Evolutionary conservation across 2,113 vertebrate species (phyloP), one percentile per base, ranked within the genome.

Genomic region (Monarcha castaneiventris): DNA sequence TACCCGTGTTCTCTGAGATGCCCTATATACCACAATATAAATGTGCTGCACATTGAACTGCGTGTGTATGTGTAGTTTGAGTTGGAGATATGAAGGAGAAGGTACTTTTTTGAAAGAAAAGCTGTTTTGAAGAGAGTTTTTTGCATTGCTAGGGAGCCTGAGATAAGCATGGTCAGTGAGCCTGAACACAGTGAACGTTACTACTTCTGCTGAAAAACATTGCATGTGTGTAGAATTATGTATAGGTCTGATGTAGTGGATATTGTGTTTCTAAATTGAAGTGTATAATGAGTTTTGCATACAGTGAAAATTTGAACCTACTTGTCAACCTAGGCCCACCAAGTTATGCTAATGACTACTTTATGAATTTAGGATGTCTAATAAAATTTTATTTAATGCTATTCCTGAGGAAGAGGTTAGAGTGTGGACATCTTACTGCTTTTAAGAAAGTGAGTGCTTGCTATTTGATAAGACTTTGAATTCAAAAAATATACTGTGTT

Each of bases 331-430:
- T 82, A 43, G 66, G 64, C n/a, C 55, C 25, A 23, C n/a, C 58
- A 49, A 80, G 76, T 83, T 84, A 43, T 66, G n/a, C 25, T 46
- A 59, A 14, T 86, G 75, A 66, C n/a, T 44, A n/a, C 7, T 25
- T 33, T 58, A 43, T 81, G 43, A 91, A 74, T 89, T 94, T 72
- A 51, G 49, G 51, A 83, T 48, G 29, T 74, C 79, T 91, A 83
- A 75, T 63, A 79, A 63, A 68, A 23, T 82, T 93, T 96, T 71
- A 61, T 92, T 80, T 90, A 89, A 12, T 62, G 51, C 20, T 90
- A 6, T 49, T 95, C n/a, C 18, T 25, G 16, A 54, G 75, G 44
- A 71, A 91, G 55, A 88, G 46, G 58, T 96, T 11, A 7, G 33
- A 87, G 26, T 75, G 29, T 44, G 84, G 48, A 77, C 20, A 23